Percentiles rank a stretch among this genome's conserved stretches.
Evolutionary conservation across 2,113 vertebrate genomes (phyloP).

Genomic region (Nymphicus hollandicus): DNA sequence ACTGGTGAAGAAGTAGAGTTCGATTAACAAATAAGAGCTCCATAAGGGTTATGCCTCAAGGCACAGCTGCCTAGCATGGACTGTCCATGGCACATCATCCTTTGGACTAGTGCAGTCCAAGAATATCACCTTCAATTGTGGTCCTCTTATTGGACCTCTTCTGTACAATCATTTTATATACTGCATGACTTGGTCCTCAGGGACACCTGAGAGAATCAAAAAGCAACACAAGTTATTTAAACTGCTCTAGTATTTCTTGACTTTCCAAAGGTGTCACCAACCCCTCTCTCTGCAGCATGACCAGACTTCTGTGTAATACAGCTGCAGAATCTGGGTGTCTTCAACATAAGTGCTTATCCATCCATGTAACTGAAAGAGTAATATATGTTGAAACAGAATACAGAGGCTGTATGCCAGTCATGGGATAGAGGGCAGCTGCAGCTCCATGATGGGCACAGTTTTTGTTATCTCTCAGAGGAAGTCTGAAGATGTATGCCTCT

Average conservation of each 20-base stretch:
- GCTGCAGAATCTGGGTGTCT: neutral
- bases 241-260: neutral
- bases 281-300: neutral
- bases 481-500: neutral
- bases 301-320: fast-evolving
- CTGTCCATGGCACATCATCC: too few species aligned
- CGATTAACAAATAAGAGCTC: neutral
- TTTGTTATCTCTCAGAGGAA: neutral
- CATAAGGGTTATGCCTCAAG: neutral
- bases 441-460: neutral
- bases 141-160: neutral
- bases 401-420: neutral
- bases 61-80: neutral
- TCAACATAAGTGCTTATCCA: neutral
- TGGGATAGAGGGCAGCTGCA: neutral
- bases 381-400: fast-evolving
- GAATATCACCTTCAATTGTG: neutral
- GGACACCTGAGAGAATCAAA: neutral
- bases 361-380: fast-evolving
- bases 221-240: neutral
- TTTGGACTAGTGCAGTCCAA: neutral
- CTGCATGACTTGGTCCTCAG: neutral
- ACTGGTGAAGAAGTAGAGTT: neutral
- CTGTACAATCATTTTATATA: neutral
- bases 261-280: neutral